Evolutionary conservation across 1,140 invertebrate species (phyloP).

Genomic region (Leptinotarsa undecemlineata): DNA sequence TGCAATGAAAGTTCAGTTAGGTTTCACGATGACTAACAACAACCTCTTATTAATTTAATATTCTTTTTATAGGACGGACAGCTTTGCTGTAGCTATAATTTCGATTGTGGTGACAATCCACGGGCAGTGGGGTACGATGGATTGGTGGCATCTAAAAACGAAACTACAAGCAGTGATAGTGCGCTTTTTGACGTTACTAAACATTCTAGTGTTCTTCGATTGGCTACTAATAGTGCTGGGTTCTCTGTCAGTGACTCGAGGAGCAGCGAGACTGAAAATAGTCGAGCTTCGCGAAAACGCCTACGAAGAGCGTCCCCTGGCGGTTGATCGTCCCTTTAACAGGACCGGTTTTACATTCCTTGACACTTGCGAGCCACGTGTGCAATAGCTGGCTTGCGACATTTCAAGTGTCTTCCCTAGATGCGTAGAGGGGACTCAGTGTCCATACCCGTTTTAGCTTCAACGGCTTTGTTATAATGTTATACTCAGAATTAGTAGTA

Average conservation of each 20-base stretch:
- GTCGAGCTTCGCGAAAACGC: not conserved
- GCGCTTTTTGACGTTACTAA: slow-evolving; percentile 31
- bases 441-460: slow-evolving; percentile 15
- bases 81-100: slow-evolving; percentile 67
- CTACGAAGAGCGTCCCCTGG: slow-evolving; percentile 32
- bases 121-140: slow-evolving; percentile 51
- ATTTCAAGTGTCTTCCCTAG: slow-evolving; percentile 48
- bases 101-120: slow-evolving; percentile 60
- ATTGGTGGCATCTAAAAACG: slow-evolving; percentile 44
- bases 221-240: slow-evolving; percentile 44
- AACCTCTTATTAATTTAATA: not conserved
- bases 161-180: slow-evolving; percentile 21
- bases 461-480: slow-evolving; percentile 15
- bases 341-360: slow-evolving; percentile 45
- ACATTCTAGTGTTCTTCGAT: slow-evolving; percentile 48
- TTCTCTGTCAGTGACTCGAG: slow-evolving; percentile 43
- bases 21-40: not conserved
- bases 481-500: slow-evolving; percentile 7
- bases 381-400: slow-evolving; percentile 44
- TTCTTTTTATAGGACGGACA: slow-evolving; percentile 61
- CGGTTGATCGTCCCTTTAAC: slow-evolving; percentile 35
- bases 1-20: not conserved
- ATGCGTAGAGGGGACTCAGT: slow-evolving; percentile 28
- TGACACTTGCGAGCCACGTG: slow-evolving; percentile 44
- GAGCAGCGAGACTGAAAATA: slow-evolving; percentile 38